Conservation (phyloP, 2,113 vertebrate species). For the Ptilonorhynchus violaceus region DNA sequence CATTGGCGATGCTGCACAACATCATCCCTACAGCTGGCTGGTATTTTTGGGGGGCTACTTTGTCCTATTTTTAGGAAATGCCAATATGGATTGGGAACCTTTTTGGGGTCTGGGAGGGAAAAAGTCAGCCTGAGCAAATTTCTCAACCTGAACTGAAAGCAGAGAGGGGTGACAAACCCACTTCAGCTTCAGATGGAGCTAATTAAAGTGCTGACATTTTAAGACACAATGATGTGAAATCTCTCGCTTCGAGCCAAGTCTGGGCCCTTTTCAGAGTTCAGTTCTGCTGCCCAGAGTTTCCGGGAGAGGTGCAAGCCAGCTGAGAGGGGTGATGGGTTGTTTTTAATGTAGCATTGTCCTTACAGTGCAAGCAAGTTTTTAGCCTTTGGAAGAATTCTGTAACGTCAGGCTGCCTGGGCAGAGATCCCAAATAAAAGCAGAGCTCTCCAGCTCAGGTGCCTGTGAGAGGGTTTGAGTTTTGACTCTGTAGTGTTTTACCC, state of each 20-base stretch:
- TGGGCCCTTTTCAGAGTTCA: slow-evolving; percentile 35
- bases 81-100: background rate
- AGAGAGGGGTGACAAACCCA: background rate
- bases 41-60: background rate
- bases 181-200: slow-evolving; percentile 36
- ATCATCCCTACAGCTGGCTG: background rate
- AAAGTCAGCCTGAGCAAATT: slow-evolving; percentile 42
- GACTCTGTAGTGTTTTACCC: background rate
- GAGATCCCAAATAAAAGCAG: background rate
- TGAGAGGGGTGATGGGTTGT: background rate
- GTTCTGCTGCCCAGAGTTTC: background rate
- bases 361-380: background rate
- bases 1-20: background rate
- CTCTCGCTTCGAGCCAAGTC: slow-evolving; percentile 52
- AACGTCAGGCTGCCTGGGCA: background rate
- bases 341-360: background rate
- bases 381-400: background rate
- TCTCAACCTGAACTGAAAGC: background rate
- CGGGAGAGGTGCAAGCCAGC: background rate
- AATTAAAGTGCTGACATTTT: slow-evolving; percentile 62
- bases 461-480: background rate
- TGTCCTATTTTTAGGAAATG: slow-evolving; percentile 19
- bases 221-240: background rate
- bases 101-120: background rate
- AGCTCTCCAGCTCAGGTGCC: background rate